Conservation (phyloP, 1,140 invertebrate species). For the Cherax quadricarinatus region DNA sequence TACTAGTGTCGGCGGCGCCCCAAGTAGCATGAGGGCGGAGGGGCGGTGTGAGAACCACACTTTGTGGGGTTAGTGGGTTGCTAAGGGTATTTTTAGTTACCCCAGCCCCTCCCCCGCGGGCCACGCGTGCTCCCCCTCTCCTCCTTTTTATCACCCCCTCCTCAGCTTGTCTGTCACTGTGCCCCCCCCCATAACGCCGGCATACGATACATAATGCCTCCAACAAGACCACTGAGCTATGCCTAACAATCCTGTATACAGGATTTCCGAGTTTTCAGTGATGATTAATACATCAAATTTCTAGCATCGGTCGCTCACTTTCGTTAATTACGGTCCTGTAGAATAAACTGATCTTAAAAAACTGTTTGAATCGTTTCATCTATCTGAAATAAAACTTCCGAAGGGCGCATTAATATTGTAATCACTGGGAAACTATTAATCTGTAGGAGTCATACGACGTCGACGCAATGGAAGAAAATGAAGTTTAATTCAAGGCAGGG, state of each 20-base stretch:
- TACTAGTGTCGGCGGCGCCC: constrained; percentile 22
- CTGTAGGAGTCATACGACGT: too few species aligned
- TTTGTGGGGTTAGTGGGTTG: constrained; percentile 63
- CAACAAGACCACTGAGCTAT: not conserved
- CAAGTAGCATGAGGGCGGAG: not conserved
- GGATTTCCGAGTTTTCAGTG: too few species aligned
- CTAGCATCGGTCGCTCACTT: not conserved
- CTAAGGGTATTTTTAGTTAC: constrained; percentile 39
- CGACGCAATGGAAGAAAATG: too few species aligned
- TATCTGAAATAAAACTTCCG: too few species aligned
- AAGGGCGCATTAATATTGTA: too few species aligned
- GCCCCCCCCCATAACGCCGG: not conserved
- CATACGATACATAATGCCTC: not conserved
- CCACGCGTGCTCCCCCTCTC: not conserved
- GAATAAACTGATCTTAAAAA: too few species aligned
- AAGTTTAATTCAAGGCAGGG: too few species aligned
- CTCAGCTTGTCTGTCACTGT: not conserved
- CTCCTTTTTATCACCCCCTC: not conserved
- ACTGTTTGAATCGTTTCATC: too few species aligned
- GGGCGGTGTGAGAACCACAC: not conserved
- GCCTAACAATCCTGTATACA: too few species aligned
- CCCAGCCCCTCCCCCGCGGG: not conserved
- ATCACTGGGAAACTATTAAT: too few species aligned
- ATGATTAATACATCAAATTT: too few species aligned
- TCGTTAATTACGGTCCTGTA: too few species aligned